Percentiles rank a stretch among this genome's conserved stretches.
These are phyloP conservation scores for Dicaeum eximium DNA, from an alignment of 2,113 vertebrate genomes.

Conservation along the genomic window DNA sequence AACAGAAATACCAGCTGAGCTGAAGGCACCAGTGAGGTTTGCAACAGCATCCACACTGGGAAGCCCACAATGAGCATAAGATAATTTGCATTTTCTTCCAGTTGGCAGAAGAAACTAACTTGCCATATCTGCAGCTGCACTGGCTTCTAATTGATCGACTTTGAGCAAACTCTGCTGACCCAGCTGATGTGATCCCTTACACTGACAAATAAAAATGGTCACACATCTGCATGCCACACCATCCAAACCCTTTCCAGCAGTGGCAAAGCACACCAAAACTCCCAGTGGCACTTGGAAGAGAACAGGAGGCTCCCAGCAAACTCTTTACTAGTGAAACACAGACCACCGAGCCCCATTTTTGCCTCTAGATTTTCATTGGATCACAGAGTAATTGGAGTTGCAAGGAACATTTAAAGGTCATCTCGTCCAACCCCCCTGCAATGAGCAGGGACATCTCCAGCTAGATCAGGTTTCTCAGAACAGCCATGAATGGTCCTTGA, in stretches of 20 bases:
- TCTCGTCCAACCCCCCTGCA: neutral
- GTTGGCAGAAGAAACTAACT: neutral
- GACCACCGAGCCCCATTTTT: neutral
- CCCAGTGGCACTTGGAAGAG: neutral
- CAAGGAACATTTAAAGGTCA: neutral
- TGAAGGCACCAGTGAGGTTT: neutral
- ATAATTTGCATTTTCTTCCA: neutral
- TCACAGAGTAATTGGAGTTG: neutral
- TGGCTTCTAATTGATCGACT: neutral
- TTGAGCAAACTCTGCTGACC: neutral
- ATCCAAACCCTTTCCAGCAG: neutral
- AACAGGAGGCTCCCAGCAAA: neutral
- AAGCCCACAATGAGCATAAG: neutral
- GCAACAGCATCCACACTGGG: neutral
- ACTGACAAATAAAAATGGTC: neutral
- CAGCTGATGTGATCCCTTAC: neutral
- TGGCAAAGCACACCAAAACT: neutral
- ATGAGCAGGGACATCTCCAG: neutral
- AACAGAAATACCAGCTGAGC: neutral
- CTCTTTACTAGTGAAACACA: neutral
- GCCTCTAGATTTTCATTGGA: neutral
- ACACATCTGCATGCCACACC: neutral
- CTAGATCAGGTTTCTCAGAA: neutral
- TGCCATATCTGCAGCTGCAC: neutral
- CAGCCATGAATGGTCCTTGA: neutral